These are phyloP conservation scores for Bombus soroeensis DNA, from an alignment of 1,140 invertebrate species.

Conservation along the genomic window DNA sequence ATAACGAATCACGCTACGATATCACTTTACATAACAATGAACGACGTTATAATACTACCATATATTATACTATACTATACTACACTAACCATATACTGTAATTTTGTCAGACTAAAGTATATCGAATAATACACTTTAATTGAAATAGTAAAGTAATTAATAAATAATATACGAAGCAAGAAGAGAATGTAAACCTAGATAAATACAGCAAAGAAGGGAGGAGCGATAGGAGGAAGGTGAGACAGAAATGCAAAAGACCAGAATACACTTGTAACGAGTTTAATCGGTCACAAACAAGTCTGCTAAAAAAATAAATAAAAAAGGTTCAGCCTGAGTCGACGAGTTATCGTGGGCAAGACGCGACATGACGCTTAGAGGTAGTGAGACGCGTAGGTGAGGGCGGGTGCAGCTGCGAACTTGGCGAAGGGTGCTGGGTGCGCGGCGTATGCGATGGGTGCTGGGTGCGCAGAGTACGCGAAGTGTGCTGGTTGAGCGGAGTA, in stretches of 20 bases:
- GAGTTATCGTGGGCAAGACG: slow-evolving; percentile 20
- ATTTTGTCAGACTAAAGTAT: background rate
- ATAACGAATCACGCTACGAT: too few relatives aligned
- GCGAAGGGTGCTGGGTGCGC: slow-evolving; percentile 13
- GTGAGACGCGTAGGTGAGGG: slow-evolving; percentile 39
- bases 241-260: background rate
- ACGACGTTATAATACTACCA: background rate
- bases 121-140: too few relatives aligned
- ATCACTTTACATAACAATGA: background rate
- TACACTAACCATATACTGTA: too few relatives aligned
- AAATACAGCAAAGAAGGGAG: too few relatives aligned
- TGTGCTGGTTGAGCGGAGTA: slow-evolving; percentile 45
- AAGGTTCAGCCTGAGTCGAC: slow-evolving; percentile 63
- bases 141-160: too few relatives aligned
- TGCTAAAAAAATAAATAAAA: slow-evolving; percentile 66
- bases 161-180: too few relatives aligned
- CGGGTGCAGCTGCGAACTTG: slow-evolving; percentile 39
- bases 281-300: slow-evolving; percentile 62
- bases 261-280: slow-evolving; percentile 56
- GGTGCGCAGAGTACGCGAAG: slow-evolving; percentile 42
- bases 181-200: too few relatives aligned
- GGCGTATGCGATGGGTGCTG: slow-evolving; percentile 21
- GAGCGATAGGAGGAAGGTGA: too few relatives aligned
- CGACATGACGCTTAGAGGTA: slow-evolving; percentile 52
- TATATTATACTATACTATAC: too few relatives aligned